Evolutionary conservation across 2,888 invertebrate genomes (phyloP).

Genomic region (Agrochola lychnidis): DNA sequence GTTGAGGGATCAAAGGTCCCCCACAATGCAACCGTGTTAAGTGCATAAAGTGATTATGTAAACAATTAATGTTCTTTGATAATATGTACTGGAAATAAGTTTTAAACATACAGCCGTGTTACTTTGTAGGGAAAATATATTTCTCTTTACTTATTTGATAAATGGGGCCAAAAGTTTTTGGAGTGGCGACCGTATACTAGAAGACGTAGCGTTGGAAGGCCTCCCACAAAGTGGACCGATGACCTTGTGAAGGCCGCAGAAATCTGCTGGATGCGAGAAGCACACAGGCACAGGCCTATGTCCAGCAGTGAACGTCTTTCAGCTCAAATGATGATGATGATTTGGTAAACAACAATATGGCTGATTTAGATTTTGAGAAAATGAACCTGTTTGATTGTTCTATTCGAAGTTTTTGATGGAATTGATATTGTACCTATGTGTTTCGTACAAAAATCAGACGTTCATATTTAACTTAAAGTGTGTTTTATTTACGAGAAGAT

Average conservation of each 20-base stretch:
- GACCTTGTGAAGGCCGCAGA: too few species aligned
- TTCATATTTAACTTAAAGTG: too few species aligned
- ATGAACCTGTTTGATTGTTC: neutral
- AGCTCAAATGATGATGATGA: too few species aligned
- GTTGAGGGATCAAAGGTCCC: conserved; percentile 57
- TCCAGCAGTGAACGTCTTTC: too few species aligned
- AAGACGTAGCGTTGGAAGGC: too few species aligned
- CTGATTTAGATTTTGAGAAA: neutral
- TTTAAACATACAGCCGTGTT: neutral
- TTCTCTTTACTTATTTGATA: neutral
- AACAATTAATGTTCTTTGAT: conserved; percentile 45
- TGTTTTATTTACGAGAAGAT: too few species aligned
- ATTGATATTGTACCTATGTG: neutral
- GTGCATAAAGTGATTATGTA: conserved; percentile 33
- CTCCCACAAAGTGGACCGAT: too few species aligned
- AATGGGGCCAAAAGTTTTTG: too few species aligned
- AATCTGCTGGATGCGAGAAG: too few species aligned
- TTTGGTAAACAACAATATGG: neutral
- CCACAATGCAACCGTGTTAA: conserved; percentile 28
- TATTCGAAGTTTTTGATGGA: neutral
- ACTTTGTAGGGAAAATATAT: neutral
- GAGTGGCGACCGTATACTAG: too few species aligned
- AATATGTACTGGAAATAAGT: neutral
- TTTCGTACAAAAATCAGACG: neutral
- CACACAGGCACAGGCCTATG: too few species aligned